Percentiles rank a stretch among this genome's conserved stretches.
These are phyloP conservation scores for Myiopsitta monachus DNA, from an alignment of 2,113 vertebrate genomes.

Conservation along the genomic window DNA sequence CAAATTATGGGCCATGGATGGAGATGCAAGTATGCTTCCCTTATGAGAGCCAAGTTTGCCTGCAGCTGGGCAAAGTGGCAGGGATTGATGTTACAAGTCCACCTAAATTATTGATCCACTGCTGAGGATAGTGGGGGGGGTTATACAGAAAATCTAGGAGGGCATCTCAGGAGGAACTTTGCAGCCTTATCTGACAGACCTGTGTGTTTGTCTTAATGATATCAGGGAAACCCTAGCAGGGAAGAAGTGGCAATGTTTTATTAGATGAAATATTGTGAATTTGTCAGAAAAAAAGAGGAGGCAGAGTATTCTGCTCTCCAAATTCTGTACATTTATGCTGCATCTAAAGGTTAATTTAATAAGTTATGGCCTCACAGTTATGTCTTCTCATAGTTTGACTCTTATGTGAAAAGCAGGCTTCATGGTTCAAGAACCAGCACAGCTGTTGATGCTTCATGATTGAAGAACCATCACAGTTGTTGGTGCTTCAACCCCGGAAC, in stretches of 20 bases:
- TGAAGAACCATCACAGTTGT: not conserved
- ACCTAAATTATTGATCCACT: not conserved
- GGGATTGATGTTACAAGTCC: not conserved
- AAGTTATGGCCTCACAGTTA: conserved; percentile 33
- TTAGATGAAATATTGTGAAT: conserved; percentile 47
- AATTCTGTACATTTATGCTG: conserved; percentile 1
- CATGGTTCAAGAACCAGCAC: not conserved
- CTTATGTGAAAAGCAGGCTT: not conserved
- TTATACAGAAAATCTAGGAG: not conserved
- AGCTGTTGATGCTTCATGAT: not conserved
- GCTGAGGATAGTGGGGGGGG: not conserved
- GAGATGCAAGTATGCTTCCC: not conserved
- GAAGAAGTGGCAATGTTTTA: conserved; percentile 61
- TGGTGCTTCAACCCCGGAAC: not conserved
- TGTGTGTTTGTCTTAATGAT: conserved; percentile 21
- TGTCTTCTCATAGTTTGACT: not conserved
- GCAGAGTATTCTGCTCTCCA: conserved; percentile 4
- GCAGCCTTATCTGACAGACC: conserved; percentile 50
- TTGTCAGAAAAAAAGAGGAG: conserved; percentile 17
- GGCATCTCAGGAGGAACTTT: conserved; percentile 47
- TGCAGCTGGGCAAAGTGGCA: not conserved
- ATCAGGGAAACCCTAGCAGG: conserved; percentile 46
- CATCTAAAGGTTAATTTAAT: conserved; percentile 48
- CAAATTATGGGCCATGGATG: not conserved
- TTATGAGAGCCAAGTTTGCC: not conserved